Evolutionary conservation across 2,113 vertebrate genomes (phyloP).

Genomic region (Cyprinodon variegatus): DNA sequence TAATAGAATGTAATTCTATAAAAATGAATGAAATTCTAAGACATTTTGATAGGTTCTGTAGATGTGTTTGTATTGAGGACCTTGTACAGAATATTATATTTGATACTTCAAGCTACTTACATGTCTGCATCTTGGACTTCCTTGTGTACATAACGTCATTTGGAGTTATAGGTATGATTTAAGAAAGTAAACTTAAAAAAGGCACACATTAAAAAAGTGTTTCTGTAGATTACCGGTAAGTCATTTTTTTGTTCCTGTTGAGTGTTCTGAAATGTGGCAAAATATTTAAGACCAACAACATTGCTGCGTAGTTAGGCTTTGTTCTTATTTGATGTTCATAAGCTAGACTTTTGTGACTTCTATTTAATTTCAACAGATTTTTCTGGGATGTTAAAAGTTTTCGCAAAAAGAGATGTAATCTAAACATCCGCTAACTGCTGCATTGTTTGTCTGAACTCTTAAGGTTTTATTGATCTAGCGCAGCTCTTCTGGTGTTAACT

Average conservation of each 20-base stretch:
- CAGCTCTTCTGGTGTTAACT: too few relatives aligned
- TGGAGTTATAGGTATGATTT: not conserved
- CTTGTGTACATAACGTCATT: not conserved
- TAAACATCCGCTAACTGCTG: too few relatives aligned
- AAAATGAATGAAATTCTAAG: not conserved
- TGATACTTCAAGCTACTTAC: not conserved
- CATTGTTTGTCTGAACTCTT: not conserved
- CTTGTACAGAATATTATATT: not conserved
- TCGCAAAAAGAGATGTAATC: too few relatives aligned
- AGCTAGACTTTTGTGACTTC: too few relatives aligned
- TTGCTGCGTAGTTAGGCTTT: not conserved
- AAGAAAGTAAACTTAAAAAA: not conserved
- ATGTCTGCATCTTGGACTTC: not conserved
- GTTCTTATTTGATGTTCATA: not conserved
- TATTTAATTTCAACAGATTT: too few relatives aligned
- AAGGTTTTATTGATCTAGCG: not conserved
- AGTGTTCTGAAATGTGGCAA: not conserved
- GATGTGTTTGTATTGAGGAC: not conserved
- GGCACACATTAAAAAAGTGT: not conserved
- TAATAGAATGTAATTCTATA: not conserved
- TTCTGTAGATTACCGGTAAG: not conserved
- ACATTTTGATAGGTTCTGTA: slow-evolving; percentile 8
- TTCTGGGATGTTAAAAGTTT: too few relatives aligned
- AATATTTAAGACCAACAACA: not conserved
- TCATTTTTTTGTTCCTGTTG: not conserved